Base-by-base conservation (phyloP, 2,888 invertebrate genomes). In the Argynnis bischoffii region DNA sequence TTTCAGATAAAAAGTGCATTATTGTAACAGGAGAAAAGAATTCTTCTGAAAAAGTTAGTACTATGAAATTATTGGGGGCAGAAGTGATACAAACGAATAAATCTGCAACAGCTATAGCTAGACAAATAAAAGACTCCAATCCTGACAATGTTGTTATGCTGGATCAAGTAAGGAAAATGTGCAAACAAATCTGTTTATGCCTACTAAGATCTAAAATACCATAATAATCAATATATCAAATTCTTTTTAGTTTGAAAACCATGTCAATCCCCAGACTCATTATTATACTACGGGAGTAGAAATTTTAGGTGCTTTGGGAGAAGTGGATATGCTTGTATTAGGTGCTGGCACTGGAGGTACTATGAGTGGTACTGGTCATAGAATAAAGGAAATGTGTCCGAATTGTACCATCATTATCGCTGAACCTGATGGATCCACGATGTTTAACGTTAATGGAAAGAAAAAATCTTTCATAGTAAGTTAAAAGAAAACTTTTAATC, bases 11-110 rank as follows among this genome's bases (percentile, higher is more conserved):
- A 88, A 95, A 95, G 73, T 98, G 98, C 85, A 95, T 98, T 51
- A 98, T 99, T 77, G 97, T 98, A 0, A 97, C 99, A 96, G 98
- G 98, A 0, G 97, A 97, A 83, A 99, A 99, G 90, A 99, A 99
- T 97, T 98, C 98, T 21, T 95, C 96, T 78, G 99, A 99, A 86
- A 99, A 99, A 92, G 97, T 98, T 2, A 95, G 96, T 77, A 95
- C 97, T 0, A 88, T 99, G 77, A 94, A 94, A 73, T 95, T 97
- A 0, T 93, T 99, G 16, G 99, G 99, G 0, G 98, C 99, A 2
- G 95, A 98, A 89, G 98, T 99, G 69, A 95, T 99, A 14, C 94
- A 98, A 63, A 98, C 8, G 5, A 78, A 78, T 55, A 73, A 70
- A 18, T 72, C 71, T 11, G 41, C 69, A 3, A 65, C 65, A 2